A percentile compares a stretch with the other conserved stretches of the same genome.
phyloP scores from a whole-genome alignment of 1,140 invertebrate species.

The Rhyzopertha dominica region DNA sequence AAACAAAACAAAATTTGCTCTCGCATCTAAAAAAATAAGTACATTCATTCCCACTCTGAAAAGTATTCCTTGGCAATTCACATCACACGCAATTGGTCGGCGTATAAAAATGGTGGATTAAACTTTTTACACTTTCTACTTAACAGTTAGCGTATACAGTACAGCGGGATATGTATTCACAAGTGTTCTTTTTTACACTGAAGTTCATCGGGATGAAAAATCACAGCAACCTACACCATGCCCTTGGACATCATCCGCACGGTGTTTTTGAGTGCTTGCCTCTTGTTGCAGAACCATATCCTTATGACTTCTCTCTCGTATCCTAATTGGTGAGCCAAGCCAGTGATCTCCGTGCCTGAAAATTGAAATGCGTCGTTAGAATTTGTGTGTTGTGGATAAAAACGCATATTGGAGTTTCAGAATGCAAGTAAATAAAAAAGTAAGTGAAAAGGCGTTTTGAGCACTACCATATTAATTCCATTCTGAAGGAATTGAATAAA shows the following conservation, averaged over 20 bases:
- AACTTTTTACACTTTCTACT: constrained; percentile 2
- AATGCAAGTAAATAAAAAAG: no score
- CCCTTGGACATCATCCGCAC: constrained; percentile 86
- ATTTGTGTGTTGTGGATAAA: no score
- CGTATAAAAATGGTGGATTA: no score
- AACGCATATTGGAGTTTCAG: no score
- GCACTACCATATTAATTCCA: no score
- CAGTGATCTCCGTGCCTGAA: constrained; percentile 92
- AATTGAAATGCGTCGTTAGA: no score
- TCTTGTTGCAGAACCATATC: constrained; percentile 99
- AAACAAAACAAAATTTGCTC: no score
- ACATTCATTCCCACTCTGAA: no score
- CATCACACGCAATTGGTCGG: background rate
- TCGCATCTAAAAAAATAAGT: no score
- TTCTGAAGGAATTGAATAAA: no score
- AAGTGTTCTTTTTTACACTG: constrained; percentile 4
- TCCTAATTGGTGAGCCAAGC: constrained; percentile 87
- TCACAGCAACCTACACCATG: constrained; percentile 47
- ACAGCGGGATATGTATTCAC: background rate
- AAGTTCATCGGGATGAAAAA: constrained; percentile 11
- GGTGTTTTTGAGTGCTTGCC: constrained; percentile 94
- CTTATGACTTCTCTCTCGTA: constrained; percentile 97
- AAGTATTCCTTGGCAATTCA: background rate
- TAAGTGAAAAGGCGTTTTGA: no score
- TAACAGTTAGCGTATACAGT: constrained; percentile 14